These are phyloP conservation scores for Rhombomys opimus DNA, from an alignment of 2,113 vertebrate species.

Conservation along the genomic window DNA sequence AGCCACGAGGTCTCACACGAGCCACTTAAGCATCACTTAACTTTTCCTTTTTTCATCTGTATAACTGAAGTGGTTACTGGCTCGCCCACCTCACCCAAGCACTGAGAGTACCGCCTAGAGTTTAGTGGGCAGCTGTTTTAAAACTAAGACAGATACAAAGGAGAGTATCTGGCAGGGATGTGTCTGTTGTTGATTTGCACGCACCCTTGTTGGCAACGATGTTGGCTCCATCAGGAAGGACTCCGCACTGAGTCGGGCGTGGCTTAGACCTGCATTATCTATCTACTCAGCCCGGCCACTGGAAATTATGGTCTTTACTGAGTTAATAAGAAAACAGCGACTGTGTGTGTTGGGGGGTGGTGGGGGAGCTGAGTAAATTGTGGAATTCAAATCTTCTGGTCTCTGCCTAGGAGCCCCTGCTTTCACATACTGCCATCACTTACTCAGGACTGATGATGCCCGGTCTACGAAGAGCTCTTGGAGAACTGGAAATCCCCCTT, in stretches of 20 bases:
- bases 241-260: neutral
- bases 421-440: neutral
- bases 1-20: neutral
- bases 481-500: neutral
- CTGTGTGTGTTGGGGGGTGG: neutral
- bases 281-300: neutral
- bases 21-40: neutral
- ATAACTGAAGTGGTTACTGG: neutral
- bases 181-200: neutral
- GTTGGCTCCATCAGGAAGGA: neutral
- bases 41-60: neutral
- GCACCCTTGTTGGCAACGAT: neutral
- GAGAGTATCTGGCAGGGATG: neutral
- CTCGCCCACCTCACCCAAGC: neutral
- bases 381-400: neutral
- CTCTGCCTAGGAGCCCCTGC: neutral
- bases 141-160: neutral
- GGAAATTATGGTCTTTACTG: neutral
- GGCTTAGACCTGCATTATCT: neutral
- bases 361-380: neutral
- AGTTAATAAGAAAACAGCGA: neutral
- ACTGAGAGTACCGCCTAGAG: neutral
- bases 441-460: neutral
- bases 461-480: neutral
- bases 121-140: neutral